These are phyloP conservation scores for Sphenopsis melanotis DNA, from an alignment of 2,797 vertebrate genomes.

Conservation along the genomic window DNA sequence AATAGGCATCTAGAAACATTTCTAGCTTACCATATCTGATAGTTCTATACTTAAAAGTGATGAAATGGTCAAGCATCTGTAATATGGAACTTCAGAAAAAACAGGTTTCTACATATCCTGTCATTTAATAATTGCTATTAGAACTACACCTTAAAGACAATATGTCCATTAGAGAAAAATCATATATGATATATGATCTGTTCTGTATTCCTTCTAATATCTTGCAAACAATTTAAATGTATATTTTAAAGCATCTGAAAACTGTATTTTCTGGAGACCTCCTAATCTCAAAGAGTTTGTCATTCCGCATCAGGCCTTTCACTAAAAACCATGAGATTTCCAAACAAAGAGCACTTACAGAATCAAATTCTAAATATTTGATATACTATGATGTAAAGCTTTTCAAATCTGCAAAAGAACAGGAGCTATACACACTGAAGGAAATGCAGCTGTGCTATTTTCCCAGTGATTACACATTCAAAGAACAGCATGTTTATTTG, in stretches of 20 bases:
- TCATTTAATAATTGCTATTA: neutral
- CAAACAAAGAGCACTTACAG: constrained; percentile 55
- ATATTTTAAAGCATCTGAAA: constrained; percentile 6
- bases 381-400: neutral
- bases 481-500: constrained; percentile 1
- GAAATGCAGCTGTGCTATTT: constrained; percentile 49
- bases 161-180: neutral
- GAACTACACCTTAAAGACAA: neutral
- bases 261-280: constrained; percentile 1
- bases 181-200: neutral
- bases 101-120: neutral
- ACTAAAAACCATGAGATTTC: neutral
- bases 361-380: constrained; percentile 24
- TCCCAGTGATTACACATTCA: constrained; percentile 20
- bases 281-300: neutral
- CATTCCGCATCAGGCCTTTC: neutral
- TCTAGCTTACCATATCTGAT: neutral
- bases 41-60: neutral
- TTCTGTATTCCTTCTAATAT: neutral
- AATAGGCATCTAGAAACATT: neutral
- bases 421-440: constrained; percentile 11
- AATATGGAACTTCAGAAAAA: neutral
- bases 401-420: neutral
- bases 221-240: constrained; percentile 15
- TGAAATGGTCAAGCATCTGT: neutral